Conservation (phyloP, 2,888 invertebrate species). For the Melieria crassipennis region DNA sequence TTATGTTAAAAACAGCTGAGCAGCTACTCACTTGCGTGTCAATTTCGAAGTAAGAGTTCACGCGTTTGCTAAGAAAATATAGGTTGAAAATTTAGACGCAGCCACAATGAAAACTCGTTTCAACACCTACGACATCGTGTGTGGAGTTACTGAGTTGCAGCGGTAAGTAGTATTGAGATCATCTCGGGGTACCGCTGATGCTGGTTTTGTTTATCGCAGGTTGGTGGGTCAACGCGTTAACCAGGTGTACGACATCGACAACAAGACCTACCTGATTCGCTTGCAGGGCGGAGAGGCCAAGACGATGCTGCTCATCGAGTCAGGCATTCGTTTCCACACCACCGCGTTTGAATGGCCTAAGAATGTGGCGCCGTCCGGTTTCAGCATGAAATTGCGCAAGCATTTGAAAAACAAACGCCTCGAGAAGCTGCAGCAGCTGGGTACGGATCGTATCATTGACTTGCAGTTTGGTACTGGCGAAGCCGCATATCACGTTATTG, state of each 20-base stretch:
- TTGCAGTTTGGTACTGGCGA: conserved; percentile 94
- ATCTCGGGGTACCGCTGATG: neutral
- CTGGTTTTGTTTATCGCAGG: conserved; percentile 65
- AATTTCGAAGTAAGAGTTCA: too few relatives aligned
- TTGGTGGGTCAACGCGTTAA: conserved; percentile 91
- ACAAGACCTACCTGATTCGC: conserved; percentile 92
- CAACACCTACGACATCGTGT: conserved; percentile 91
- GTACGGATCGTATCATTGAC: conserved; percentile 93
- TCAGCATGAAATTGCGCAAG: conserved; percentile 98
- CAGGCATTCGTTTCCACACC: conserved; percentile 91
- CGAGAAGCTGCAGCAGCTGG: conserved; percentile 86
- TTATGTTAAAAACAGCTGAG: too few relatives aligned
- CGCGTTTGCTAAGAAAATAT: too few relatives aligned
- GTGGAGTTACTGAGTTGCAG: conserved; percentile 87
- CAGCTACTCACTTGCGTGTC: too few relatives aligned
- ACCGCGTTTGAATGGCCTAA: conserved; percentile 99
- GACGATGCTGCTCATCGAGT: conserved; percentile 88
- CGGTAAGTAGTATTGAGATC: conserved; percentile 69
- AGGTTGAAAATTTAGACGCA: too few relatives aligned
- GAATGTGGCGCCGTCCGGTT: conserved; percentile 92
- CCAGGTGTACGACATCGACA: conserved; percentile 98
- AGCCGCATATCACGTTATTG: conserved; percentile 92
- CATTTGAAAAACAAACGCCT: conserved; percentile 95
- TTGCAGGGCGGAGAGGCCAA: conserved; percentile 89
- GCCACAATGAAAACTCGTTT: conserved; percentile 88